Percentiles rank a stretch among this genome's conserved stretches.
Evolutionary conservation across 2,888 invertebrate species (phyloP).

Genomic region (Biston betularia): DNA sequence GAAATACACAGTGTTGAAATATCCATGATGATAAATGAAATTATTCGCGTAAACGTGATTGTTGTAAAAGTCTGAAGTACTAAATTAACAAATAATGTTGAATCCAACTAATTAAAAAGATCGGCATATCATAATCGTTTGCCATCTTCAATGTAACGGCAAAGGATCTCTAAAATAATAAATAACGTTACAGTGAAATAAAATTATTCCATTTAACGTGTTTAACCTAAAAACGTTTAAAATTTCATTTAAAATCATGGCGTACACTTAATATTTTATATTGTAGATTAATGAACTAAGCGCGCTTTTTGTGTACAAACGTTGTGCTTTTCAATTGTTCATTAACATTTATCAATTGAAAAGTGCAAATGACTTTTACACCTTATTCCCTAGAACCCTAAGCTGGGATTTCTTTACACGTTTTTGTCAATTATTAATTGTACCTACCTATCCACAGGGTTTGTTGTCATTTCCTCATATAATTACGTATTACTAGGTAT

Average conservation of each 20-base stretch:
- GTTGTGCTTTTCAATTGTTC: constrained; percentile 52
- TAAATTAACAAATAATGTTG: too few species aligned
- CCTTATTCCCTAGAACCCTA: constrained; percentile 56
- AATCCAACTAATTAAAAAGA: too few species aligned
- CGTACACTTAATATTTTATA: constrained; percentile 25
- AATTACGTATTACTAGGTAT: constrained; percentile 50
- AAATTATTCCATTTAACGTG: too few species aligned
- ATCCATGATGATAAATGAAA: constrained; percentile 50
- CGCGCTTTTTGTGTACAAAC: constrained; percentile 71
- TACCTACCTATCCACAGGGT: constrained; percentile 74
- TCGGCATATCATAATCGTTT: neutral
- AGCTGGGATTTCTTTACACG: constrained; percentile 71
- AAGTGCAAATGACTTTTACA: constrained; percentile 49
- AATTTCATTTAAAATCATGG: constrained; percentile 15
- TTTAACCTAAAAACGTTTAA: neutral
- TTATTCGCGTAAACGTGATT: constrained; percentile 17
- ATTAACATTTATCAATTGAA: constrained; percentile 43
- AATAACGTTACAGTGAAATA: neutral
- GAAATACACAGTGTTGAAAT: constrained; percentile 46
- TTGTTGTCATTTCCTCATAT: constrained; percentile 74
- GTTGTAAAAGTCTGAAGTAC: neutral
- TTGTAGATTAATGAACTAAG: constrained; percentile 40
- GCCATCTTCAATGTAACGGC: neutral
- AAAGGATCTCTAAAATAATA: neutral
- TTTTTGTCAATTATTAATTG: constrained; percentile 79